Evolutionary conservation across 2,888 invertebrate species (phyloP), one percentile per base, ranked within the genome.

Genomic region (Odontothrips loti): DNA sequence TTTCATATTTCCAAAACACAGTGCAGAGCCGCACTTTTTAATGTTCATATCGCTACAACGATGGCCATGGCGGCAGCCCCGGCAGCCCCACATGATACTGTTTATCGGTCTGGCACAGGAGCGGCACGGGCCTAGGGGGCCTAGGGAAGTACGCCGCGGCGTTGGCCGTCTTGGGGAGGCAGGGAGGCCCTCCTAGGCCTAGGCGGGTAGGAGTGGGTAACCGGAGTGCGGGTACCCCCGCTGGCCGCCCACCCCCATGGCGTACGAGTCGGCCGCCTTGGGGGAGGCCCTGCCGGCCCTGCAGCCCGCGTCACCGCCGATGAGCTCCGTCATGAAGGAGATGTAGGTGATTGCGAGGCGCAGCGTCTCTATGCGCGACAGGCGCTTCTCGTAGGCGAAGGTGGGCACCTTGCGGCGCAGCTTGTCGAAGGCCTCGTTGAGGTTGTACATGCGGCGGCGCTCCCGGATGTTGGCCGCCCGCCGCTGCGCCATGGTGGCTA

Each of bases 321-420:
- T 89, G 10, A 98, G 89, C 86, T 98, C 97, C 47, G 95, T 93
- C 98, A 98, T 98, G 88, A 98, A 98, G 83, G 95, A 94, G 86
- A 98, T 98, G 89, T 98, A 98, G 0, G 96, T 97, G 85, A 98
- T 97, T 81, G 98, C 98, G 85, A 98, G 89, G 0, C 97, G 92
- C 0, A 98, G 90, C 0, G 98, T 98, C 88, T 98, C 98, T 86
- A 98, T 98, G 83, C 98, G 92, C 0, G 97, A 98, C 1, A 98
- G 90, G 0, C 97, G 92, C 87, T 98, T 98, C 88, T 98, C 98
- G 87, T 98, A 98, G 0, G 98, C 97, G 86, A 98, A 98, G 0
- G 98, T 98, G 29, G 98, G 98, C 8, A 97, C 93, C 90, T 96
- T 96, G 85, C 96, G 90, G 47, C 98, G 90, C 75, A 98, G 89